Evolutionary conservation across 2,888 invertebrate genomes (phyloP), one percentile per base, ranked within the genome.

Genomic region (Rotaria socialis): DNA sequence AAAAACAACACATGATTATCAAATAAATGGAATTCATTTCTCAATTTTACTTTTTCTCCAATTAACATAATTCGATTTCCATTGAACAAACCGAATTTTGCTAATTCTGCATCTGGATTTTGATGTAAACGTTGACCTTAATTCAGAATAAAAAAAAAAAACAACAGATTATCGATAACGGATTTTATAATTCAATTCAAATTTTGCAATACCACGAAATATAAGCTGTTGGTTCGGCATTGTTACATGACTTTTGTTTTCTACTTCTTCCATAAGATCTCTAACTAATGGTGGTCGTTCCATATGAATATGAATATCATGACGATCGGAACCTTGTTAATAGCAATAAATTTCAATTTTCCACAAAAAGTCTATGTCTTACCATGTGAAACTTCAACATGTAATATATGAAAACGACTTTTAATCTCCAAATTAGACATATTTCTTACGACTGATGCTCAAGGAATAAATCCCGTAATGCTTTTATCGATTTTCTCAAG

Each of bases 61-160:
- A 86, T 86, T 56, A 86, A 56, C 84, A 67, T 85, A 47, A 86
- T 35, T 24, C 56, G 74, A 41, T 86, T 86, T 22, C 86, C 86
- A n/a, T 75, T 47, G 19, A 86, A 86, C 35, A 86, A 10, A 22
- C 75, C 86, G 35, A 86, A 86, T 55, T 85, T 75, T 58, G 27
- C 60, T 56, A 86, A 84, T 7, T 85, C 35, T 60, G 22, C 27
- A 27, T 86, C 85, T 6, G 85, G 80, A 24, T 55, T 56, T 50
- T 55, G 52, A 84, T 86, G 86, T 43, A 86, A 84, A 16, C 74
- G 60, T 86, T 86, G 86, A 35, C 86, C 86, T 80, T 47, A n/a
- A 47, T 43, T 24, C 7, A 11, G 22, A 75, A 75, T 0, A 80
- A 80, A 47, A 43, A 41, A 6, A 74, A 41, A 75, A 10, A 75